Evolutionary conservation across 2,113 vertebrate genomes (phyloP).

Genomic region (Amazona vittata): DNA sequence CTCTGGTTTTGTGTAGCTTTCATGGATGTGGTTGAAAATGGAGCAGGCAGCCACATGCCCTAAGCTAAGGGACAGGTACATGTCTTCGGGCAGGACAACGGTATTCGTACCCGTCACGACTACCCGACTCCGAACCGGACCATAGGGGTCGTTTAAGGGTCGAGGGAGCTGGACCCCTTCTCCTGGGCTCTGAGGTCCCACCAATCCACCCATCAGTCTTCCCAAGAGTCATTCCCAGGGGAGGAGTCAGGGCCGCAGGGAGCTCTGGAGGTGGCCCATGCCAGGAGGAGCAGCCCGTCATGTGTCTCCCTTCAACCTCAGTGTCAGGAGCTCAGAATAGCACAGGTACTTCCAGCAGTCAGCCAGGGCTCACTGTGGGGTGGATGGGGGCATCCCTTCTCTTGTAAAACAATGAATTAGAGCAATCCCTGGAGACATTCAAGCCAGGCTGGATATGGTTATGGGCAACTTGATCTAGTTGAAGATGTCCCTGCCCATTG

Average conservation of each 20-base stretch:
- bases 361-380: background rate
- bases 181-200: background rate
- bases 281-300: background rate
- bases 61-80: background rate
- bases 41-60: rapidly evolving
- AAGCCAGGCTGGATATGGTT: background rate
- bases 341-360: background rate
- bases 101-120: too few relatives aligned
- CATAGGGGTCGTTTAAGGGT: too few relatives aligned
- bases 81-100: background rate
- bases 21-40: background rate
- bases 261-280: background rate
- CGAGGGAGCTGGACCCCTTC: background rate
- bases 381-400: background rate
- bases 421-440: background rate
- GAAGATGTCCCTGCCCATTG: background rate
- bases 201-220: background rate
- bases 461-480: background rate
- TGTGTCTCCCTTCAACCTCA: background rate
- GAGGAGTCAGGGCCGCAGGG: background rate
- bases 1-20: background rate
- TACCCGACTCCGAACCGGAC: too few relatives aligned
- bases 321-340: constrained; percentile 21
- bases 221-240: background rate
- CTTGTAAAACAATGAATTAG: background rate